A percentile compares a stretch with the other conserved stretches of the same genome.
Conservation (phyloP, 2,888 invertebrate species). For the Melipona bicolor region DNA sequence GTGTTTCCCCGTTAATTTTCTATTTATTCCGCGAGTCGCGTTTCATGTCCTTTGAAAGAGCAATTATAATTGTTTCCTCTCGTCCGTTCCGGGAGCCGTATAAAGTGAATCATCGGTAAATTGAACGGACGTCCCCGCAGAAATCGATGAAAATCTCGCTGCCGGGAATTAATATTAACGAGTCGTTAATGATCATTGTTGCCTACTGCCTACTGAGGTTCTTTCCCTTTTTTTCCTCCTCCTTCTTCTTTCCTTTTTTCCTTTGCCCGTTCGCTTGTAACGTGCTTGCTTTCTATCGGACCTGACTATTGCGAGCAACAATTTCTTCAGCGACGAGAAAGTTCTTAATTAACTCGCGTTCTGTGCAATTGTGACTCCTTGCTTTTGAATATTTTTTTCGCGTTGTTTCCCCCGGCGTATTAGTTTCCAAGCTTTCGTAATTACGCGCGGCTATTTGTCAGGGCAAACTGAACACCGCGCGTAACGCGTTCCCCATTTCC, state of each 20-base stretch:
- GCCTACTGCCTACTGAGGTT: not conserved
- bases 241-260: no score
- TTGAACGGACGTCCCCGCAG: conserved; percentile 24
- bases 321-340: conserved; percentile 33
- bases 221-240: no score
- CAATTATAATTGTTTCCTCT: conserved; percentile 3
- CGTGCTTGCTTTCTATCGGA: conserved; percentile 11
- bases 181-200: conserved; percentile 52
- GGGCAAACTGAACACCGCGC: conserved; percentile 21
- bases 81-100: not conserved
- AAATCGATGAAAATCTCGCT: conserved; percentile 22
- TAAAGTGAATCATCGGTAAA: conserved; percentile 31
- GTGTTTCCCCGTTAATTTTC: not conserved
- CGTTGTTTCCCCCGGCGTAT: not conserved
- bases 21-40: not conserved
- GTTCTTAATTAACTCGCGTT: conserved; percentile 47
- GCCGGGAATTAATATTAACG: conserved; percentile 49
- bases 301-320: not conserved
- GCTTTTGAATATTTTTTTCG: conserved; percentile 4
- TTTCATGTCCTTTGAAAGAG: not conserved
- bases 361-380: conserved; percentile 34
- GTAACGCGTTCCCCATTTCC: conserved; percentile 2
- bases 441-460: conserved; percentile 36
- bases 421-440: conserved; percentile 11
- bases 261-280: not conserved